Conservation (phyloP, 1,140 invertebrate genomes). For the Ooceraea biroi region DNA sequence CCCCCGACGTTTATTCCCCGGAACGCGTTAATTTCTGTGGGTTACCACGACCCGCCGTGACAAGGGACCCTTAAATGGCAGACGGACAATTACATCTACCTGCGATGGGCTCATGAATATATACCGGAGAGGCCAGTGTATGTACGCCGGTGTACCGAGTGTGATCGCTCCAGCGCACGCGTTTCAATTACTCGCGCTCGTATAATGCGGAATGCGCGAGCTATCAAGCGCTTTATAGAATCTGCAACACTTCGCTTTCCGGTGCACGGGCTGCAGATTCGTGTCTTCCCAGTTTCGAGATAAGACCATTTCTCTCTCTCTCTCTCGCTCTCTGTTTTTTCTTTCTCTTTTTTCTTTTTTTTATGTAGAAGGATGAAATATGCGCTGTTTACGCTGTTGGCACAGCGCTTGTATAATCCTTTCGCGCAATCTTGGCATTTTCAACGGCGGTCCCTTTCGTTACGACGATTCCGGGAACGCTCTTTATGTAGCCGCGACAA, state of each 20-base stretch:
- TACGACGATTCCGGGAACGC: constrained; percentile 24
- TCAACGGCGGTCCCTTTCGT: constrained; percentile 7
- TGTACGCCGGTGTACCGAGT: background rate
- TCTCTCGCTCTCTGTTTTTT: too few species aligned
- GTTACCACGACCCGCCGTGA: constrained; percentile 57
- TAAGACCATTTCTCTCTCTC: background rate
- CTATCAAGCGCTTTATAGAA: background rate
- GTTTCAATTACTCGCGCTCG: constrained; percentile 5
- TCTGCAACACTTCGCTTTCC: background rate
- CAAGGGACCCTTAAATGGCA: constrained; percentile 56
- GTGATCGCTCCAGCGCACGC: background rate
- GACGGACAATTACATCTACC: background rate
- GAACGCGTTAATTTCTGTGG: constrained; percentile 67
- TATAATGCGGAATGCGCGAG: background rate
- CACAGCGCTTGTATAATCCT: background rate
- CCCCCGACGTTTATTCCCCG: constrained; percentile 57
- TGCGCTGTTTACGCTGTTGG: background rate
- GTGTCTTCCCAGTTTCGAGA: background rate
- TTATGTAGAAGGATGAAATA: background rate
- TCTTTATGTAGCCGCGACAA: constrained; percentile 21
- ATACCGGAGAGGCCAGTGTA: too few species aligned
- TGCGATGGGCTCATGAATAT: constrained; percentile 6
- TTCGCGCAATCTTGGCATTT: background rate
- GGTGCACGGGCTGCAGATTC: background rate
- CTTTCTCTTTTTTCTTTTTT: background rate